Evolutionary conservation across 1,140 invertebrate genomes (phyloP).

Genomic region (Trialeurodes vaporariorum): DNA sequence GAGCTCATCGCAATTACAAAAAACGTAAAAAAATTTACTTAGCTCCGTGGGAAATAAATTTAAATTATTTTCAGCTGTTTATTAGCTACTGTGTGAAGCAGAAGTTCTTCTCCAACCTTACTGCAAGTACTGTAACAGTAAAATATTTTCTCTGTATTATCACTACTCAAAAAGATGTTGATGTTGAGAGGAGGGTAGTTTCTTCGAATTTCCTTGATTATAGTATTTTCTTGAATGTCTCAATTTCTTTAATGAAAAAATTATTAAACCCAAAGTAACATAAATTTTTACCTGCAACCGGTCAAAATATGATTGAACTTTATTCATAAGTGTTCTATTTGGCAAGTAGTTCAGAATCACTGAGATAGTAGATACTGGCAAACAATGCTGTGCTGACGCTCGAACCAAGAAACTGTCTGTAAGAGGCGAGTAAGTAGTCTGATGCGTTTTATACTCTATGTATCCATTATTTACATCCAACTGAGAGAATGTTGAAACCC

Average conservation of each 20-base stretch:
- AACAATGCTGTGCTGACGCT: constrained; percentile 60
- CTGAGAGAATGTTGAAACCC: constrained; percentile 65
- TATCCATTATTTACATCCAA: constrained; percentile 57
- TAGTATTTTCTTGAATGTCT: not conserved
- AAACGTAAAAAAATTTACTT: too few species aligned
- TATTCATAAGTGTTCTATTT: constrained; percentile 43
- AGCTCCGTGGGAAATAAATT: too few species aligned
- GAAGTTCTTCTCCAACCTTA: too few species aligned
- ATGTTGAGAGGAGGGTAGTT: too few species aligned
- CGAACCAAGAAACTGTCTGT: constrained; percentile 60
- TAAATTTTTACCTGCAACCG: constrained; percentile 14
- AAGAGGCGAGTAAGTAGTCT: constrained; percentile 59
- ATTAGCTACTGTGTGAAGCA: too few species aligned
- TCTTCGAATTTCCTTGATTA: too few species aligned
- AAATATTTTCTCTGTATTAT: too few species aligned
- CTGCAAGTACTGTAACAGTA: too few species aligned
- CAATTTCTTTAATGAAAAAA: not conserved
- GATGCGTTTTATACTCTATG: constrained; percentile 41
- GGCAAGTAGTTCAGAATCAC: constrained; percentile 39
- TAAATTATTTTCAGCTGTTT: too few species aligned
- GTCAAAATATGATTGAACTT: constrained; percentile 14
- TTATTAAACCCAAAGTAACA: not conserved
- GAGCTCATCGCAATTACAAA: too few species aligned
- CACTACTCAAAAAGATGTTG: too few species aligned
- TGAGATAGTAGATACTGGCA: constrained; percentile 40